These are phyloP conservation scores for Drosophila crucigera DNA, from an alignment of 2,888 invertebrate species.

Conservation along the genomic window DNA sequence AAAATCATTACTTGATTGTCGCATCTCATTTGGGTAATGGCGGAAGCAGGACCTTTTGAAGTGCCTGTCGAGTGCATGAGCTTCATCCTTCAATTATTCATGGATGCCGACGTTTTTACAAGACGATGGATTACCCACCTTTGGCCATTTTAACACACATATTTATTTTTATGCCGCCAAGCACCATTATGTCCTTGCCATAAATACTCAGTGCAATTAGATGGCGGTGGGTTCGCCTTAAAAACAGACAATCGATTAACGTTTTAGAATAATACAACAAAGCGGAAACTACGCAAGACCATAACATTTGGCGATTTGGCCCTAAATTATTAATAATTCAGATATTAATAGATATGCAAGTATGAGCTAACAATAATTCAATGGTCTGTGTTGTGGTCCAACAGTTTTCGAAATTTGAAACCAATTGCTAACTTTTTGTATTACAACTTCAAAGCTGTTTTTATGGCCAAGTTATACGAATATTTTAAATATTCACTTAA, in stretches of 20 bases:
- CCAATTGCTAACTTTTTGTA: neutral
- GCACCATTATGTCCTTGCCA: constrained; percentile 1
- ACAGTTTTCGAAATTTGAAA: neutral
- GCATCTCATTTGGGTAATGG: constrained; percentile 9
- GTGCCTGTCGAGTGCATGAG: constrained; percentile 14
- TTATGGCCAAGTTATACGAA: neutral
- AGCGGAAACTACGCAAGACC: neutral
- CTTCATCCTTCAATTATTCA: constrained; percentile 32
- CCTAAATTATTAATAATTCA: neutral
- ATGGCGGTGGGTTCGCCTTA: neutral
- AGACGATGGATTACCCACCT: constrained; percentile 6
- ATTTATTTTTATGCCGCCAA: constrained; percentile 4
- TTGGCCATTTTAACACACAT: neutral
- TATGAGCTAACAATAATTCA: neutral
- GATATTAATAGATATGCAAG: neutral
- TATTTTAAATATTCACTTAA: neutral
- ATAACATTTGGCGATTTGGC: neutral
- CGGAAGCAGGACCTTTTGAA: constrained; percentile 6
- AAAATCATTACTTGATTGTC: constrained; percentile 38
- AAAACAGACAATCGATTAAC: neutral
- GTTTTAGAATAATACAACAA: neutral
- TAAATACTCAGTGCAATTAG: constrained; percentile 40
- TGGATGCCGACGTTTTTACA: constrained; percentile 8
- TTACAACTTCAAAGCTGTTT: neutral
- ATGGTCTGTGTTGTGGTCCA: neutral